Evolutionary conservation across 2,797 vertebrate species (phyloP), one percentile per base, ranked within the genome.

Genomic region (Sparus aurata): DNA sequence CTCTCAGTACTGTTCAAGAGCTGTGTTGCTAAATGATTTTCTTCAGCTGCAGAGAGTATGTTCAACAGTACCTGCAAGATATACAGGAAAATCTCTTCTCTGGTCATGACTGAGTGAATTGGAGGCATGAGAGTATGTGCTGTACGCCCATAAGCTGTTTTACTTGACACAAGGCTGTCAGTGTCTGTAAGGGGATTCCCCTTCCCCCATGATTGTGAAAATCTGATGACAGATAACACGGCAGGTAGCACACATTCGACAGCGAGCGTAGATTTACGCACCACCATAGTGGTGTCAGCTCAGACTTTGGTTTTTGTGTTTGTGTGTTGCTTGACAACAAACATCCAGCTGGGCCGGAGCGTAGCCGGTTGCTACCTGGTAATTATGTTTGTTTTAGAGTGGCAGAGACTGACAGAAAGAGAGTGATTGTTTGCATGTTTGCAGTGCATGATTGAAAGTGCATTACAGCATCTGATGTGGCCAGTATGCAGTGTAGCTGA

Each of bases 391-490:
- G 75, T 69, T 30, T 67, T 46, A 63, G 12, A 49, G 27, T 65
- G 64, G 49, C 23, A 25, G 47, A 73, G 82, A 77, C 55, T 77
- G 71, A 38, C 70, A 68, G 68, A 77, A 69, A 41, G 46, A 55
- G 58, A 25, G 53, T 57, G 60, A 52, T 52, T 80, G 69, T 80
- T 61, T 71, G 73, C 25, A 23, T 85, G 70, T 77, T 81, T 79
- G 54, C 54, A 53, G 67, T 58, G 5, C 75, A 50, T 20, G n/a
- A 25, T 50, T 82, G 80, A 23, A 69, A n/a, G 53, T 22, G 27
- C 79, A 79, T 84, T 73, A 69, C 59, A 74, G 70, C 58, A 50
- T 73, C 75, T 68, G 73, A 78, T 77, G 72, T 76, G 70, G 68
- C 38, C 38, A 38, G 38, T 38, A 38, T 38, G 8, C 67, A 22